These are phyloP conservation scores for Gouania willdenowi DNA, from an alignment of 2,797 vertebrate species.

Conservation along the genomic window DNA sequence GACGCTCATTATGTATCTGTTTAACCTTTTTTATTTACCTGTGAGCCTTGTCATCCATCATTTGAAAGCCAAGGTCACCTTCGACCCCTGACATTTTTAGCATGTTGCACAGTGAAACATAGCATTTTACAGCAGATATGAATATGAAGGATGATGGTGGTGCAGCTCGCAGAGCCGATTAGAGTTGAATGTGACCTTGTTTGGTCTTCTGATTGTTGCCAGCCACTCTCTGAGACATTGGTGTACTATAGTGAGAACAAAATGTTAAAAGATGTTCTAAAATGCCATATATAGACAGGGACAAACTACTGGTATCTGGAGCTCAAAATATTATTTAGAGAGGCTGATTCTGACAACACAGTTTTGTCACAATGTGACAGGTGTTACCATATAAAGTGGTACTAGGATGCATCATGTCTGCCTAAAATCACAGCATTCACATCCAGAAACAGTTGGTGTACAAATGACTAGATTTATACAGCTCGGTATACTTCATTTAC, in stretches of 20 bases:
- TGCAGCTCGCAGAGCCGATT: neutral
- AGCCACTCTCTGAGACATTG: neutral
- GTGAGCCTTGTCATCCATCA: slow-evolving; percentile 14
- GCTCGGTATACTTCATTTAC: too few species aligned
- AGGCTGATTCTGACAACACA: too few species aligned
- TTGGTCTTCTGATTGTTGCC: slow-evolving; percentile 1
- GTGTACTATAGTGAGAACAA: neutral
- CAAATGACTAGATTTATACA: too few species aligned
- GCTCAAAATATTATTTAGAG: too few species aligned
- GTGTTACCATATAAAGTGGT: too few species aligned
- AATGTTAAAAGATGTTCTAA: neutral
- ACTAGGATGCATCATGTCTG: too few species aligned
- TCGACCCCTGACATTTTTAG: slow-evolving; percentile 9
- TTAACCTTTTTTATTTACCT: slow-evolving; percentile 25
- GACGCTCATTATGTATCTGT: slow-evolving; percentile 13
- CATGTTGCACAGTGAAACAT: neutral
- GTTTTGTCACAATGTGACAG: too few species aligned
- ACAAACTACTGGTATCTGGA: neutral
- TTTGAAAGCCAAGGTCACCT: slow-evolving; percentile 26
- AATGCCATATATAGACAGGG: neutral
- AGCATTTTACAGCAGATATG: neutral
- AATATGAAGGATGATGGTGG: slow-evolving; percentile 4
- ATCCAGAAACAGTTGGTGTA: too few species aligned
- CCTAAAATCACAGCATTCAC: too few species aligned
- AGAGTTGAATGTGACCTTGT: slow-evolving; percentile 15